Base-by-base conservation (phyloP, 2,888 invertebrate species). In the Agriopis marginaria region DNA sequence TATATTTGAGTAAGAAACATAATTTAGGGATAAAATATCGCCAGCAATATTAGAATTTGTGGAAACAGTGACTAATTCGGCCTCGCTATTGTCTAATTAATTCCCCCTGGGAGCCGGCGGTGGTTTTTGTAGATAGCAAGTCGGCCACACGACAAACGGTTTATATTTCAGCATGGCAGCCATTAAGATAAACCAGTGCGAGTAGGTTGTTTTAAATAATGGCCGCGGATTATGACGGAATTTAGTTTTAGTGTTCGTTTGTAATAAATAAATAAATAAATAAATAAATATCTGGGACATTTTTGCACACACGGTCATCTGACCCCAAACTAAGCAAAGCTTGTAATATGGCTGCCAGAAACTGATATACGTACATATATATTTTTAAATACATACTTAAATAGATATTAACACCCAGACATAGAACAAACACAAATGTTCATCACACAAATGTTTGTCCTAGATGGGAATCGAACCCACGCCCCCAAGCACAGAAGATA, bases 41-140 rank as follows among this genome's bases (percentile, higher is more conserved):
- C 7, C 44, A 44, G n/a, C n/a, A 40, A 55, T 44, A 7, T 12
- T 12, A 23, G 3, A 1, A 12, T 58, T 58, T 10, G 45, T 47
- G 45, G 45, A 58, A 45, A 58, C 58, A 11, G 58, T n/a, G 0
- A 23, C 58, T 58, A 45, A 47, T 47, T 17, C 23, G 45, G 58
- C 23, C 58, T 55, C 12, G 44, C 17, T 45, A 39, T 45, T 58
- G 58, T 45, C 23, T 59, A 60, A 60, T 60, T 39, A 60, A 50
- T 60, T 60, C 49, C 39, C 10, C 32, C 11, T 44, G 8, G 39
- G 55, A 9, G 10, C 14, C 14, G 42, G 32, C 39, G 40, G 49
- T 60, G 58, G 58, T 59, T 59, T 39, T 49, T 60, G 60, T 11
- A 23, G 60, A 60, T 60, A 60, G 60, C 58, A 59, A 45, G 14